Percentiles rank a stretch among this genome's conserved stretches.
Conservation (phyloP, 2,888 invertebrate species). For the Rotaria magnacalcarata region DNA sequence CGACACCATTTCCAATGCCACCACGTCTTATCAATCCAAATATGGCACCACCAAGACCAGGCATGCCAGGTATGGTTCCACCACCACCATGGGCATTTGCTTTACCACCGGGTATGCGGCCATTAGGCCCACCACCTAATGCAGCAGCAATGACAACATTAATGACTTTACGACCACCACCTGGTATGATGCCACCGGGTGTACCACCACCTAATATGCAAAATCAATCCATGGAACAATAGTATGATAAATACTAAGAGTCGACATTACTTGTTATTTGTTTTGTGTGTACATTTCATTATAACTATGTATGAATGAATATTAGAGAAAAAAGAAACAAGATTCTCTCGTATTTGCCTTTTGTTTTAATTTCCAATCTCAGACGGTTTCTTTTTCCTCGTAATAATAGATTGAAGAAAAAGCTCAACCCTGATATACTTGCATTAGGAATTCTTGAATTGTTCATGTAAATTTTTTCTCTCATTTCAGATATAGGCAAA, state of each 20-base stretch:
- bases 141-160: constrained; percentile 32
- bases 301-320: not conserved
- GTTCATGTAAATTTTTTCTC: too few relatives aligned
- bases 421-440: too few relatives aligned
- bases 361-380: not conserved
- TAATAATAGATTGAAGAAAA: too few relatives aligned
- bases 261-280: not conserved
- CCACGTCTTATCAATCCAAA: constrained; percentile 38
- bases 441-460: too few relatives aligned
- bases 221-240: not conserved
- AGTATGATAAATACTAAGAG: not conserved
- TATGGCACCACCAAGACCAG: constrained; percentile 33
- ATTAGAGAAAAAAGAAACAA: not conserved
- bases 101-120: constrained; percentile 11
- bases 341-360: constrained; percentile 8
- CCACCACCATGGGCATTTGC: constrained; percentile 33
- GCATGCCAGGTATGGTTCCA: constrained; percentile 35
- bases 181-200: constrained; percentile 40
- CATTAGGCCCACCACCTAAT: constrained; percentile 37
- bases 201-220: constrained; percentile 36
- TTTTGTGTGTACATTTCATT: constrained; percentile 7
- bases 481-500: not conserved
- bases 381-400: too few relatives aligned
- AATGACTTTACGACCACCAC: constrained; percentile 39
- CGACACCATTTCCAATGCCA: constrained; percentile 40